These are phyloP conservation scores for Elmis aenea DNA, from an alignment of 2,888 invertebrate species.

Conservation along the genomic window DNA sequence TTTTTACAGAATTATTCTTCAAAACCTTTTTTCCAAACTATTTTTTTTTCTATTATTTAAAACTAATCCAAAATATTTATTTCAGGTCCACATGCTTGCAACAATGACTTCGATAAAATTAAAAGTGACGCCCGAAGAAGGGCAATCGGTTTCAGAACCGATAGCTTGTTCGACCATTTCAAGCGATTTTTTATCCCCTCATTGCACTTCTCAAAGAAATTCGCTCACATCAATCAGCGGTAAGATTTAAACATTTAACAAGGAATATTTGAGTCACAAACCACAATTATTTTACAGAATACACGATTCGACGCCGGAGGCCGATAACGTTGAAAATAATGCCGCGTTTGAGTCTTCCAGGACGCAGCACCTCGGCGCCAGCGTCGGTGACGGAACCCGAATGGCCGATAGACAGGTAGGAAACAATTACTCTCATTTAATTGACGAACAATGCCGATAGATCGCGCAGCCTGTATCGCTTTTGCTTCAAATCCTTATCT, in stretches of 20 bases:
- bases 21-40: background rate
- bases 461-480: no score
- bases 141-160: slow-evolving; percentile 25
- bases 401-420: slow-evolving; percentile 49
- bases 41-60: background rate
- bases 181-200: slow-evolving; percentile 44
- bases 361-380: slow-evolving; percentile 45
- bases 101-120: slow-evolving; percentile 36
- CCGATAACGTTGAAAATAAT: slow-evolving; percentile 51
- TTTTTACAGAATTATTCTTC: background rate
- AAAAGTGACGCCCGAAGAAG: slow-evolving; percentile 36
- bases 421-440: no score
- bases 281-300: slow-evolving; percentile 40
- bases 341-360: slow-evolving; percentile 49
- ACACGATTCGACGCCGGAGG: slow-evolving; percentile 46
- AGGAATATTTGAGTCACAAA: background rate
- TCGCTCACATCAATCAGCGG: slow-evolving; percentile 49
- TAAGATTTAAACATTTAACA: slow-evolving; percentile 28
- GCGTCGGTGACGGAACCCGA: slow-evolving; percentile 46
- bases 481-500: no score
- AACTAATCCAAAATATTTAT: no score
- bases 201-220: slow-evolving; percentile 48
- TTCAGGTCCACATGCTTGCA: slow-evolving; percentile 6
- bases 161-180: slow-evolving; percentile 17
- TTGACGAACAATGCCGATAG: no score